These are phyloP conservation scores for Leptinotarsa haldemani DNA, from an alignment of 2,888 invertebrate genomes.

Conservation along the genomic window DNA sequence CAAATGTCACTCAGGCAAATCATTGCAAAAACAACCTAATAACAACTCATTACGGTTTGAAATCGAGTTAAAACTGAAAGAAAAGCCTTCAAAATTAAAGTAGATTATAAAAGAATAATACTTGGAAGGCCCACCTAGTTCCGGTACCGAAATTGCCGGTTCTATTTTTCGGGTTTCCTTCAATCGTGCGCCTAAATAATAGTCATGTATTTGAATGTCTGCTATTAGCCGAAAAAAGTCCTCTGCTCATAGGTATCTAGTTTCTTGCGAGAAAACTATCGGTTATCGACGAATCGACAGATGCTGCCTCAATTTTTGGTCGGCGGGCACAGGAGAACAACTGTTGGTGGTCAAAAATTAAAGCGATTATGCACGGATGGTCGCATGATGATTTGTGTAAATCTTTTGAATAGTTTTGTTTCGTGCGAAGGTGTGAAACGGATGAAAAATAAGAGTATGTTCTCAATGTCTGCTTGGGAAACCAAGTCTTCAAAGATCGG, in stretches of 20 bases:
- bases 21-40: constrained; percentile 26
- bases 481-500: neutral
- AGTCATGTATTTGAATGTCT: constrained; percentile 55
- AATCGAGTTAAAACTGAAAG: constrained; percentile 25
- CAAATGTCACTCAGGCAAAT: constrained; percentile 32
- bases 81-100: constrained; percentile 32
- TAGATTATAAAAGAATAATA: constrained; percentile 39
- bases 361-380: constrained; percentile 30
- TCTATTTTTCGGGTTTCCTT: constrained; percentile 61
- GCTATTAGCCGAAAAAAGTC: constrained; percentile 46
- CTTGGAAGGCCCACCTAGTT: constrained; percentile 58
- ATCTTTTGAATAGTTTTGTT: constrained; percentile 2
- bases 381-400: constrained; percentile 1
- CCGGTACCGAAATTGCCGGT: constrained; percentile 61
- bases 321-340: constrained; percentile 35
- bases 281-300: constrained; percentile 54
- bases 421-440: neutral
- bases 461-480: neutral
- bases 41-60: constrained; percentile 9
- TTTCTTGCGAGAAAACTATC: constrained; percentile 53
- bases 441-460: neutral
- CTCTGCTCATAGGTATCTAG: constrained; percentile 52
- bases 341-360: constrained; percentile 39
- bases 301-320: constrained; percentile 51
- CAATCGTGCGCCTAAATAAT: constrained; percentile 56